Evolutionary conservation across 2,113 vertebrate species (phyloP), one percentile per base, ranked within the genome.

Genomic region (Upupa epops): DNA sequence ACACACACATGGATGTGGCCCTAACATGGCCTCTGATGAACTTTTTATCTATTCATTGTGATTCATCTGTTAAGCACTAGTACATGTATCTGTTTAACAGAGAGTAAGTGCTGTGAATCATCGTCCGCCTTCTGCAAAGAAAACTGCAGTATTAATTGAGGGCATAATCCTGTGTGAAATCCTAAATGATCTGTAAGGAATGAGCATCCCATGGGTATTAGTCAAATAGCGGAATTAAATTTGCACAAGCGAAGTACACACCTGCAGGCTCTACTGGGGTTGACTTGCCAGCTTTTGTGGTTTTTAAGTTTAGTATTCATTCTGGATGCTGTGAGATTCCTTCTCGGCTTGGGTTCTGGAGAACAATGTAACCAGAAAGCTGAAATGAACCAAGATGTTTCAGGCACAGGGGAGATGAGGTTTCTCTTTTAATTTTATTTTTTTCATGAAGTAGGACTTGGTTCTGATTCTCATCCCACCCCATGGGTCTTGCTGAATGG

Each of bases 101-200:
- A 92, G 61, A 89, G 13, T 92, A 91, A 82, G 24, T 86, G 42
- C 49, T 59, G 73, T 90, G 94, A 96, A 95, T 94, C 88, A 92
- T 91, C 72, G 69, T 51, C 60, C 4, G 14, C 22, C 55, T 91
- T 55, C 52, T 83, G 78, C 83, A 52, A 86, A 74, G 71, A 85
- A 42, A 22, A 71, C 29, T n/a, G 21, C 64, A 92, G 40, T 63
- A 85, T 89, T 85, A 71, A 80, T 65, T 88, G 85, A 94, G 82
- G 83, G 13, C 61, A 88, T 92, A 94, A 91, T 95, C 96, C 91
- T 76, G 54, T 97, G 97, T 81, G 91, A 86, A 92, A 76, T 78
- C 19, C 28, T 36, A 63, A 86, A 34, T 71, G 71, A 49, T 54
- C 51, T 45, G 55, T 63, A 66, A 46, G 24, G 22, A 83, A 83